Percentiles rank a stretch among this genome's conserved stretches.
Evolutionary conservation across 2,888 invertebrate species (phyloP).

Genomic region (Macrophya alboannulata): DNA sequence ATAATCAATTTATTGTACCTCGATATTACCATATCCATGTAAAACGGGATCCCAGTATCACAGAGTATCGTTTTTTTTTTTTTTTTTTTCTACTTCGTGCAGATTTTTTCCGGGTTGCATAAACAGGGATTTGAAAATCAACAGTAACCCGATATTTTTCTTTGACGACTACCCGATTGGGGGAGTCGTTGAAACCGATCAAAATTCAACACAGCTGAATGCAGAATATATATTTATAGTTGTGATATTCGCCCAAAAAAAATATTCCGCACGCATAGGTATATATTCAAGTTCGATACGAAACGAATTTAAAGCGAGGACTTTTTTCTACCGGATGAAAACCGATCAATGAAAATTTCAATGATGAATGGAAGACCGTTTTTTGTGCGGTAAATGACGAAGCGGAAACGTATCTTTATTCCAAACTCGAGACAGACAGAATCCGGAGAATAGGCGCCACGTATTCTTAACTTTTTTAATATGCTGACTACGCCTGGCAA

Average conservation of each 20-base stretch:
- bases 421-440: conserved; percentile 19
- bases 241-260: neutral
- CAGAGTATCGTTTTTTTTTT: neutral
- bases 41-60: neutral
- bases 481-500: conserved; percentile 6
- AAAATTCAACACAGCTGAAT: neutral
- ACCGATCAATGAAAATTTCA: neutral
- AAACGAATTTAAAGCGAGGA: neutral
- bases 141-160: neutral
- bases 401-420: neutral
- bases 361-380: neutral
- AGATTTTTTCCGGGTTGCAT: neutral
- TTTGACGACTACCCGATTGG: neutral
- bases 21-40: neutral
- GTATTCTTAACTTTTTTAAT: conserved; percentile 26
- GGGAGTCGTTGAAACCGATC: neutral
- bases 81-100: neutral
- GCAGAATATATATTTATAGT: neutral
- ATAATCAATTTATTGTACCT: neutral
- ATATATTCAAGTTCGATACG: neutral
- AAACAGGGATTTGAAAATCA: neutral
- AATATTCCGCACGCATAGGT: too few relatives aligned
- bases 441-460: conserved; percentile 27
- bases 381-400: neutral
- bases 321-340: neutral